Base-by-base conservation (phyloP, 2,797 vertebrate species). In the Neostethus bicornis region DNA sequence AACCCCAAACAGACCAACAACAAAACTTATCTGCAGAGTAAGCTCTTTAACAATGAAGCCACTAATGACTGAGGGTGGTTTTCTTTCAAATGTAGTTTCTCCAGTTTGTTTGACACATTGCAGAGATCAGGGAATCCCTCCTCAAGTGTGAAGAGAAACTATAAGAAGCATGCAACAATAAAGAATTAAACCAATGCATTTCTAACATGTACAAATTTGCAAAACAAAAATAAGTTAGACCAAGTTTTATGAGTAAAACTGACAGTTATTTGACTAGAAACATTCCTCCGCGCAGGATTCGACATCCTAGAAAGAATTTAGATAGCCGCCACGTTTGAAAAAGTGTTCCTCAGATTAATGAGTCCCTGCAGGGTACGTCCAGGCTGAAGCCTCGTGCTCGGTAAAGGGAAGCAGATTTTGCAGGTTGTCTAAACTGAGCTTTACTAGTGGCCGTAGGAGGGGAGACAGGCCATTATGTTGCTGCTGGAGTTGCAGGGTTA, bases 331-430 rank as follows among this genome's bases (percentile, higher is more conserved):
- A 43, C 62, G 66, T 82, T 70, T 75, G 60, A 76, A 51, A 28
- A 26, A 52, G 56, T 60, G 65, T 73, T 61, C 75, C 29, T 45
- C 43, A 79, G 84, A 86, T 84, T 77, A 83, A 87, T 80, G 77
- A 54, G 60, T 45, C 73, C 73, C 60, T 44, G 53, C 53, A 37
- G 61, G 73, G 39, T 70, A 47, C 48, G 72, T 72, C 61, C 66
- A 70, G 65, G 42, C 68, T 57, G 68, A 51, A 84, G 74, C 52
- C 71, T 43, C 38, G 66, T 61, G 75, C 60, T 78, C 76, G 74
- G 75, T 86, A 89, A 90, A 91, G 68, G 82, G 74, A 72, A 66
- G 72, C 84, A 14, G 26, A 86, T 76, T 80, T 84, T 83, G 91
- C 62, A 69, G 48, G 57, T 71, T 73, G 75, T 56, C 73, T 77